Evolutionary conservation across 2,113 vertebrate species (phyloP).

Genomic region (Orycteropus afer): DNA sequence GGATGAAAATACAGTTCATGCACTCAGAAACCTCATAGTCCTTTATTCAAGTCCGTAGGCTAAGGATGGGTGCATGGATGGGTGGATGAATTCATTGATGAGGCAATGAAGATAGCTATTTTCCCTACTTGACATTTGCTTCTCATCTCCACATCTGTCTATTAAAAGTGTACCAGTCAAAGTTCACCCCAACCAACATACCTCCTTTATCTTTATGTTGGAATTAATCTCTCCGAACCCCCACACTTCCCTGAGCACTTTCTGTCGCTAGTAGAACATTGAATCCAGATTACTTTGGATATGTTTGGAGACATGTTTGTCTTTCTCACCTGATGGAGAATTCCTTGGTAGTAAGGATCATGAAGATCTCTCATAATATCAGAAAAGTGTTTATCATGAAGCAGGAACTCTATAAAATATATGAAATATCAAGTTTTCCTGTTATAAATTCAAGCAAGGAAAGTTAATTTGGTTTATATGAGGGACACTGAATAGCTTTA

Average conservation of each 20-base stretch:
- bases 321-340: background rate
- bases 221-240: background rate
- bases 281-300: background rate
- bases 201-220: background rate
- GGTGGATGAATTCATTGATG: background rate
- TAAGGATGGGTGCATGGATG: background rate
- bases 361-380: background rate
- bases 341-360: background rate
- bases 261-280: background rate
- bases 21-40: background rate
- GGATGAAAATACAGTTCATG: background rate
- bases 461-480: background rate
- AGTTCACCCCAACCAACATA: background rate
- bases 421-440: background rate
- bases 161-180: slow-evolving; percentile 40
- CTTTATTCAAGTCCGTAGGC: background rate
- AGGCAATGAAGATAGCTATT: background rate
- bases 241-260: background rate
- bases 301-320: background rate
- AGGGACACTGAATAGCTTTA: slow-evolving; percentile 9
- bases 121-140: background rate
- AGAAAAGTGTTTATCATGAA: slow-evolving; percentile 21
- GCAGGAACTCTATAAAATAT: slow-evolving; percentile 9
- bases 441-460: slow-evolving; percentile 39
- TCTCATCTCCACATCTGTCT: background rate